phyloP scores from a whole-genome alignment of 2,113 vertebrate genomes.

The Aix galericulata region DNA sequence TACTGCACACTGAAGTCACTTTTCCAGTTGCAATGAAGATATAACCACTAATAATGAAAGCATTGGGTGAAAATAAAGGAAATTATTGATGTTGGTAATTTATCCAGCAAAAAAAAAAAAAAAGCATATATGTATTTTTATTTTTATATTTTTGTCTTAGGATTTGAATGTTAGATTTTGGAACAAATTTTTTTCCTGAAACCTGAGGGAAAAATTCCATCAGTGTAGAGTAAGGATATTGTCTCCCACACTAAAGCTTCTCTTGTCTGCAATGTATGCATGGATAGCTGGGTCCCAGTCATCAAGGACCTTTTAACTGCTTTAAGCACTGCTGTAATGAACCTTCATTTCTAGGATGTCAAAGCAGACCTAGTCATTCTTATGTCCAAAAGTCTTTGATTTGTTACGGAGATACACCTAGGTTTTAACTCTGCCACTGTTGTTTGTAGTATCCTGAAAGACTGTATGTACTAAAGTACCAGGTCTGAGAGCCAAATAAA shows the following conservation, averaged over 20 bases:
- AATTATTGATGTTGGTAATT: neutral
- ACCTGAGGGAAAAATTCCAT: neutral
- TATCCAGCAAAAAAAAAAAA: neutral
- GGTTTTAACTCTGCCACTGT: neutral
- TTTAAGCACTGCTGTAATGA: neutral
- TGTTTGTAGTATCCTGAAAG: neutral
- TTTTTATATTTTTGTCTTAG: neutral
- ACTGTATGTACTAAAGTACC: neutral
- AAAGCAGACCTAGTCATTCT: neutral
- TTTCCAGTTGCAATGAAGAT: neutral
- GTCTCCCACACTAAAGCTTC: neutral
- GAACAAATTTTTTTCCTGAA: neutral
- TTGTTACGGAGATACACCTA: neutral
- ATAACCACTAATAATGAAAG: neutral
- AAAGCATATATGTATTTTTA: no score
- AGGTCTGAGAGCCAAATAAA: neutral
- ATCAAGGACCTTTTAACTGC: neutral
- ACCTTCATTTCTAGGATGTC: neutral
- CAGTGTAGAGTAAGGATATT: neutral
- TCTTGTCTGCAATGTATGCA: neutral
- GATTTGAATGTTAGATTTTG: neutral
- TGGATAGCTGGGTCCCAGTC: neutral
- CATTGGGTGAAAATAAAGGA: neutral
- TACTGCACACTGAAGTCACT: neutral
- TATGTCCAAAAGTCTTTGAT: neutral